Conservation (phyloP, 2,888 invertebrate genomes). For the Dioctria linearis region DNA sequence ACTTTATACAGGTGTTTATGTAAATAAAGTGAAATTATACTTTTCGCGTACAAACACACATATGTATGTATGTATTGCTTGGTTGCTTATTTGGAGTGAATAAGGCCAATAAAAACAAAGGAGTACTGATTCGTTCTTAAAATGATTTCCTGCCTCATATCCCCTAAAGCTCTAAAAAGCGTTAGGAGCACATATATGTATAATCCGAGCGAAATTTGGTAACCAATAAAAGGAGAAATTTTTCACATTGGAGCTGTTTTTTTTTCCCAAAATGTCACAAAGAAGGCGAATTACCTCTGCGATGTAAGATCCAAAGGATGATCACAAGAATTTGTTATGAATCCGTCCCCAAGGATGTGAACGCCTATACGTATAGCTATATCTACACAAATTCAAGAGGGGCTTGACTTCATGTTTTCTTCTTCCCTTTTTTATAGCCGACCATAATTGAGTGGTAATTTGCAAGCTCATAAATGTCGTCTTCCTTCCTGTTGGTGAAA, state of each 20-base stretch:
- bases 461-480: slow-evolving; percentile 34
- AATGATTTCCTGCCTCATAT: background rate
- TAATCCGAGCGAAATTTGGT: background rate
- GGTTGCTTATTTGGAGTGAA: background rate
- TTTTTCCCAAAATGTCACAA: background rate
- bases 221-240: background rate
- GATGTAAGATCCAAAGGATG: background rate
- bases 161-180: background rate
- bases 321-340: background rate
- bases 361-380: background rate
- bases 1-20: too few relatives aligned
- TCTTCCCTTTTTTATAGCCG: slow-evolving; percentile 2
- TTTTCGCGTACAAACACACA: too few relatives aligned
- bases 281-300: background rate
- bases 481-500: background rate
- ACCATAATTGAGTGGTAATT: slow-evolving; percentile 39
- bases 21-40: too few relatives aligned
- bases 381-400: background rate
- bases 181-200: background rate
- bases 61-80: background rate
- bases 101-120: background rate
- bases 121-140: background rate
- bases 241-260: background rate
- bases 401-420: background rate
- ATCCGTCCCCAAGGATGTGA: background rate